Evolutionary conservation across 2,113 vertebrate species (phyloP), one percentile per base, ranked within the genome.

Genomic region (Xyrauchen texanus): DNA sequence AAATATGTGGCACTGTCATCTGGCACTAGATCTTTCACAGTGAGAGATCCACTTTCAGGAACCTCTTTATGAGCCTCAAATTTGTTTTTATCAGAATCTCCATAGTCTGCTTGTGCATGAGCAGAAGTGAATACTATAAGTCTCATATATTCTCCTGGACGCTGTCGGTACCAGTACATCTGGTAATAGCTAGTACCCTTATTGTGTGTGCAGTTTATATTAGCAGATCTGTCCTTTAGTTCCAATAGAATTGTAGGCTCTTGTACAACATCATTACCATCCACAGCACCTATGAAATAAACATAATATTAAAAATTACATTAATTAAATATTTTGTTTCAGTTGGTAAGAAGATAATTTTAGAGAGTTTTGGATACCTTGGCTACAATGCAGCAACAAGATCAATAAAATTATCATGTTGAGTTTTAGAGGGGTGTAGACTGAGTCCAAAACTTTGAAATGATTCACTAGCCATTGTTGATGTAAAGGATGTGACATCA

Each of bases 121-220:
- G 2, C 0, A 0, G n/a, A 1, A 2, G 66, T 84, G 0, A 75
- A 86, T 13, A 92, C 86, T 0, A 91, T 79, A 7, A 71, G 74
- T 8, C 64, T 70, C 82, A 91, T 86, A 0, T 44, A 69, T 13
- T 88, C 60, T 68, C 85, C 87, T 7, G 83, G 85, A 11, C 67
- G 83, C 76, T 91, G 91, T 65, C 66, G 70, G 82, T 81, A 91
- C 90, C 90, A 89, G 86, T 90, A 89, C 90, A 92, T 91, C 61
- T 87, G 71, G 45, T 0, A 10, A n/a, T 6, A n/a, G 55, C 4
- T n/a, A n/a, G 55, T n/a, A 58, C 2, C 67, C 67, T 42, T 69
- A 8, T 8, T 42, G 6, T 69, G 51, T 13, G 4, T 53, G 21
- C 67, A 69, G 7, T 42, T 53, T 2, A 69, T 42, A 5, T 16